Conservation (phyloP, 23 tunicate genomes). For the Trididemnum nubilum region DNA sequence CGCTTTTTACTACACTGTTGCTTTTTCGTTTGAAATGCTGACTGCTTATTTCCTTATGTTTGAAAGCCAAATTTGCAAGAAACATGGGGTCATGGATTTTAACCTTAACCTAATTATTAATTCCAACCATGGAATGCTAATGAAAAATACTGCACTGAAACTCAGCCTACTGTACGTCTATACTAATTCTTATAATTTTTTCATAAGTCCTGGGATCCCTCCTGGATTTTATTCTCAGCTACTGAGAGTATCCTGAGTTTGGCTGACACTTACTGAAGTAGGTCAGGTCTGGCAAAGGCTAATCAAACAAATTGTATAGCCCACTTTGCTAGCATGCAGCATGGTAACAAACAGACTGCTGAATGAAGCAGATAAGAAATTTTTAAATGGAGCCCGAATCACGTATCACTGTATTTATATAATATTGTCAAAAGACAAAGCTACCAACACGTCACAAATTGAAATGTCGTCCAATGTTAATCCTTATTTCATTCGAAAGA, state of each 20-base stretch:
- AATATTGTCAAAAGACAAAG: neutral
- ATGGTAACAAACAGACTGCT: neutral
- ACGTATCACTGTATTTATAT: no score
- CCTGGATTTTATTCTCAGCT: neutral
- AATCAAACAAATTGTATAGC: neutral
- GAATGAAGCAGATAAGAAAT: neutral
- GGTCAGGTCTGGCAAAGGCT: neutral
- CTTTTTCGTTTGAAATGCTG: constrained; percentile 42
- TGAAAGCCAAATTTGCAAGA: constrained; percentile 10
- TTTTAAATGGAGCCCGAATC: neutral
- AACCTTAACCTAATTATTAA: constrained; percentile 18
- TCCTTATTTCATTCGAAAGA: neutral
- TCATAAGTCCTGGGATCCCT: neutral
- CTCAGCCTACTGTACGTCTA: neutral
- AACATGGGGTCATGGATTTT: constrained; percentile 3
- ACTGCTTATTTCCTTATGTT: constrained; percentile 21
- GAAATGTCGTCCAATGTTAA: neutral
- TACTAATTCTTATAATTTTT: neutral
- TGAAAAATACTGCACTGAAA: neutral
- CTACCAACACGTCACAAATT: neutral
- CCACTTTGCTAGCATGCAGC: neutral
- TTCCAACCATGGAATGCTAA: neutral
- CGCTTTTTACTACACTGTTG: constrained; percentile 35
- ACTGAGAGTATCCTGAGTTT: neutral
- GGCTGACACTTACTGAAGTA: neutral